Percentiles rank a stretch among this genome's conserved stretches.
phyloP scores from a whole-genome alignment of 2,113 vertebrate genomes.

The Myiopsitta monachus region DNA sequence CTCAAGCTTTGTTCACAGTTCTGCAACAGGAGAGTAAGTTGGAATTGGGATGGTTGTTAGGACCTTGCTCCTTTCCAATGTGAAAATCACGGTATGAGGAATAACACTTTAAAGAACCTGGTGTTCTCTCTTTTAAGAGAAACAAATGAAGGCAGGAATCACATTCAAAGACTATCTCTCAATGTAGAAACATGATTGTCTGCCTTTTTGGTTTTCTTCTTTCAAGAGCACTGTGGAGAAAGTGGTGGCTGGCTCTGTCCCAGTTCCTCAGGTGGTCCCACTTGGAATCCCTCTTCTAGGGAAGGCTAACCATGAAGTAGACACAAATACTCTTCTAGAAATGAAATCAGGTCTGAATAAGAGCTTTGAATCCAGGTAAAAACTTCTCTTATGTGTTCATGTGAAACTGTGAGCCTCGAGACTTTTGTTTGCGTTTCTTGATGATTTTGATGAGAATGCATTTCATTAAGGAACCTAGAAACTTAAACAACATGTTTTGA shows the following conservation, averaged over 20 bases:
- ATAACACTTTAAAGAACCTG: not conserved
- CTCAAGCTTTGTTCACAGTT: not conserved
- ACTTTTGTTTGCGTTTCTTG: too few species aligned
- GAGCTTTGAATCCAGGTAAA: too few species aligned
- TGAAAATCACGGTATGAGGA: not conserved
- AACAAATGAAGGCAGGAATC: not conserved
- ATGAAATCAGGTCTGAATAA: too few species aligned
- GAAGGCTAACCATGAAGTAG: conserved; percentile 81
- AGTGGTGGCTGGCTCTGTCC: conserved; percentile 89
- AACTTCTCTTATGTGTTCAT: too few species aligned
- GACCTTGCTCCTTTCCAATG: not conserved
- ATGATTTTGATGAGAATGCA: too few species aligned
- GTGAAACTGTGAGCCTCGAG: too few species aligned
- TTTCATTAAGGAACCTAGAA: not conserved
- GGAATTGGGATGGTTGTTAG: not conserved
- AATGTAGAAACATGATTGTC: not conserved
- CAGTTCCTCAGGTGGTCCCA: conserved; percentile 87
- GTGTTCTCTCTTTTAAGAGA: not conserved
- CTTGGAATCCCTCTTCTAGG: conserved; percentile 76
- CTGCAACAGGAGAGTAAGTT: not conserved
- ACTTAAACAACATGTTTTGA: not conserved
- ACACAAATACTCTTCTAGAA: conserved; percentile 77
- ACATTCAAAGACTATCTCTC: not conserved
- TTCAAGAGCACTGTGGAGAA: conserved; percentile 3
- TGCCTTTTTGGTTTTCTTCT: not conserved